Conservation (phyloP, 2,113 vertebrate species). For the Porphyrio hochstetteri region DNA sequence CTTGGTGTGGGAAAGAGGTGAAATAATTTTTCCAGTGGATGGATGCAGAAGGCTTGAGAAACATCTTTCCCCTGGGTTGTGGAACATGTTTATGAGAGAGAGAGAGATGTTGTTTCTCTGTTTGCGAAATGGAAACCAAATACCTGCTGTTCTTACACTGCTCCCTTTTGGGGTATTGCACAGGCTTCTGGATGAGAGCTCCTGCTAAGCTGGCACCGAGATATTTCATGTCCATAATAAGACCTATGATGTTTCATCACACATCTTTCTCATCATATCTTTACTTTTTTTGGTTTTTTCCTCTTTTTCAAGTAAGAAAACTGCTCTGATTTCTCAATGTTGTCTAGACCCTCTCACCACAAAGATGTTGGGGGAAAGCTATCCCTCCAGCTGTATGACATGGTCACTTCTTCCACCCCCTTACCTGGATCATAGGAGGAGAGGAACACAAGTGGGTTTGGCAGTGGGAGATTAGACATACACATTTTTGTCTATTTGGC, state of each 20-base stretch:
- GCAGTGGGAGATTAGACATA: background rate
- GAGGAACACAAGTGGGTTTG: background rate
- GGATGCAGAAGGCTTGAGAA: constrained; percentile 29
- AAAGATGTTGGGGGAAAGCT: background rate
- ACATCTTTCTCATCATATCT: background rate
- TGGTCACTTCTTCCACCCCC: background rate
- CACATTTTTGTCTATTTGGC: background rate
- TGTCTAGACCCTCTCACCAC: background rate
- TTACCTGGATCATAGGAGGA: background rate
- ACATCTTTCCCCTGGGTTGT: constrained; percentile 38
- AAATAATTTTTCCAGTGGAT: constrained; percentile 19
- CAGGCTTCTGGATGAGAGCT: background rate
- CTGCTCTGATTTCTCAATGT: background rate
- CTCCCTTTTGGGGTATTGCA: background rate
- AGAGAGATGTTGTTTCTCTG: constrained; percentile 24
- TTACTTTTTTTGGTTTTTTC: background rate
- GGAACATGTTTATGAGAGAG: constrained; percentile 13
- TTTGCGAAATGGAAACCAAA: background rate
- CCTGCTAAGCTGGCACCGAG: background rate
- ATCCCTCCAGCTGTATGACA: background rate
- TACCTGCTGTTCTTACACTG: background rate
- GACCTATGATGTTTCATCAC: background rate
- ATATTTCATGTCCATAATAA: background rate
- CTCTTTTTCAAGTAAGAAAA: background rate
- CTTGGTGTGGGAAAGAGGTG: background rate